phyloP scores from a whole-genome alignment of 2,113 vertebrate species.

The Columbina picui region DNA sequence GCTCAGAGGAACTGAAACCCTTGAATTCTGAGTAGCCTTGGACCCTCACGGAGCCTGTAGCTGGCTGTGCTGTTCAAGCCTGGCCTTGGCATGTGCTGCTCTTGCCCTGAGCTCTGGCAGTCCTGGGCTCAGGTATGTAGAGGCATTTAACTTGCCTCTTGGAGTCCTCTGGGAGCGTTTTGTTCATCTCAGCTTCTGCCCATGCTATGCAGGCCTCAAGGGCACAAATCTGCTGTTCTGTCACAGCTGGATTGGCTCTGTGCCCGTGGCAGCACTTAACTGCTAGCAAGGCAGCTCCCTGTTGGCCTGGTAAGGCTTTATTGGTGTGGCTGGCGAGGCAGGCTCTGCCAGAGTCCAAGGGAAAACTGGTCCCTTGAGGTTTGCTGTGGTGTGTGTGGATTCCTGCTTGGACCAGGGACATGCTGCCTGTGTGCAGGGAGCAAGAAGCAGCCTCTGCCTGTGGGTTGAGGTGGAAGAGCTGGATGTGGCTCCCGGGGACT shows the following conservation, averaged over 20 bases:
- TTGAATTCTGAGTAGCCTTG: not conserved
- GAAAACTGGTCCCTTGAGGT: not conserved
- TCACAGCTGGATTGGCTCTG: not conserved
- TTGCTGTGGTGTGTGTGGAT: not conserved
- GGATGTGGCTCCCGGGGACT: not conserved
- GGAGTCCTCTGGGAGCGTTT: not conserved
- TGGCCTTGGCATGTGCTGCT: accelerated
- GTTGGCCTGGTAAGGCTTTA: not conserved
- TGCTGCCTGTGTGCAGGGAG: not conserved
- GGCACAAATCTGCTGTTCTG: not conserved
- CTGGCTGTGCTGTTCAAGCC: not conserved
- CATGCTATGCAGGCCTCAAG: not conserved
- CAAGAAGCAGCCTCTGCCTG: not conserved
- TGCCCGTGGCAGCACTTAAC: not conserved
- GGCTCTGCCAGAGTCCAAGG: not conserved
- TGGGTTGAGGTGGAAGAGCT: not conserved
- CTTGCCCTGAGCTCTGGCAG: not conserved
- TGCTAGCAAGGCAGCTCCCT: not conserved
- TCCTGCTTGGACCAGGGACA: not conserved
- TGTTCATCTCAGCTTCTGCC: not conserved
- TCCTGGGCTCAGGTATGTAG: not conserved
- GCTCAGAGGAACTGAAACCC: not conserved
- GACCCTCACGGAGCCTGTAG: not conserved
- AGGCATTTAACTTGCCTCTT: not conserved
- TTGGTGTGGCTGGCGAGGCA: not conserved